Evolutionary conservation across 1,140 invertebrate genomes (phyloP).

Genomic region (Drosophila mojavensis): DNA sequence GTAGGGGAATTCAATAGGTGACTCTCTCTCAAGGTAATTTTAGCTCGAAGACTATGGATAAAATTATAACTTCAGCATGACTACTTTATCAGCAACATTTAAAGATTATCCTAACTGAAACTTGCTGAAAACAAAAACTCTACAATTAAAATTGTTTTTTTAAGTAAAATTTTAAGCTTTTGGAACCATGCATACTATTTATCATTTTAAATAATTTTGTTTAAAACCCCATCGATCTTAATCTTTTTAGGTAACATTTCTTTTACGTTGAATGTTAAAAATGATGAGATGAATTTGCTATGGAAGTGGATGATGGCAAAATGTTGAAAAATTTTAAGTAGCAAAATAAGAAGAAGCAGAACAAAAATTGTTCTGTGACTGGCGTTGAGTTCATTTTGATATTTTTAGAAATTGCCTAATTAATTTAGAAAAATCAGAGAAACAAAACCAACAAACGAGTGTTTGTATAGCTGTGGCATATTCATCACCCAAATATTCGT

Average conservation of each 20-base stretch:
- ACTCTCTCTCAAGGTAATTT: too few species aligned
- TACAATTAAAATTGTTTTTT: too few species aligned
- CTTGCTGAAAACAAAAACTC: too few species aligned
- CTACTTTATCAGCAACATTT: too few species aligned
- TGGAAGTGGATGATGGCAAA: slow-evolving; percentile 15
- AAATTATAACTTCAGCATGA: too few species aligned
- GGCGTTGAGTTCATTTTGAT: slow-evolving; percentile 75
- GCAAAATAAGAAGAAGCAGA: slow-evolving; percentile 19
- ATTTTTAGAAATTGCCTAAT: slow-evolving; percentile 83
- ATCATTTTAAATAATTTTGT: too few species aligned
- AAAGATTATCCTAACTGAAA: too few species aligned
- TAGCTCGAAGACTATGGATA: too few species aligned
- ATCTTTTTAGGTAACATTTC: too few species aligned
- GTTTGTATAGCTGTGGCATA: slow-evolving; percentile 51
- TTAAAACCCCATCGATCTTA: background rate
- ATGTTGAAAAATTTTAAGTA: slow-evolving; percentile 59
- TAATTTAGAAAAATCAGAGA: slow-evolving; percentile 74
- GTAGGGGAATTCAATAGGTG: too few species aligned
- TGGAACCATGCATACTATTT: too few species aligned
- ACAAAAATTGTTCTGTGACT: slow-evolving; percentile 33
- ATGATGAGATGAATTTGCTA: background rate
- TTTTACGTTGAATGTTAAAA: background rate
- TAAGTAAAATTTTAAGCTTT: too few species aligned
- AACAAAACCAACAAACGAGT: slow-evolving; percentile 39
- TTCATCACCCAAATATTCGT: slow-evolving; percentile 62